Conservation (phyloP, 2,888 invertebrate species). For the Idaea biselata region DNA sequence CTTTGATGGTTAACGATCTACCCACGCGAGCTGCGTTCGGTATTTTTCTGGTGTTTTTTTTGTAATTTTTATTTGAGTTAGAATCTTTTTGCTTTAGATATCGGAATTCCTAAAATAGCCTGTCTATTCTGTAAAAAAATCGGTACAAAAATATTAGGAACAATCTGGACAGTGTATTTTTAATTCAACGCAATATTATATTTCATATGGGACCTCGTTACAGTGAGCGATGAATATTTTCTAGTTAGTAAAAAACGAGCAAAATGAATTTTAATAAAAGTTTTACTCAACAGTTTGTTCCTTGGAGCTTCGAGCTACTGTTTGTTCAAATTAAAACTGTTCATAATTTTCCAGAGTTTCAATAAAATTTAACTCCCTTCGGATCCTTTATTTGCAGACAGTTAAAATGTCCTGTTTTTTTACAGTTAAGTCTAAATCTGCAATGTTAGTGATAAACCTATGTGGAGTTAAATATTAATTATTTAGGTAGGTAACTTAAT, state of each 20-base stretch:
- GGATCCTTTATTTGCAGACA: background rate
- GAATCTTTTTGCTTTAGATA: no score
- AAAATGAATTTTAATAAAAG: background rate
- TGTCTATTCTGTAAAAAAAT: no score
- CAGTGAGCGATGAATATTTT: background rate
- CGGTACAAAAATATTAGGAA: no score
- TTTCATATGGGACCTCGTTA: no score
- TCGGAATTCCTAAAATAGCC: no score
- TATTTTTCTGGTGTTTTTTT: background rate
- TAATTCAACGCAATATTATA: no score
- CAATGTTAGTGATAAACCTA: no score
- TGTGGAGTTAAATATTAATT: no score
- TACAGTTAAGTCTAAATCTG: no score
- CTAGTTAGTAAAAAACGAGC: background rate
- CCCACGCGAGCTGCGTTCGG: constrained; percentile 7
- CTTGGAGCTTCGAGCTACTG: background rate
- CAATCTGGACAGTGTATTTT: no score
- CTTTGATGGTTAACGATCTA: constrained; percentile 27
- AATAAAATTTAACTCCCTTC: background rate
- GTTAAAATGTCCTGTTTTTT: background rate
- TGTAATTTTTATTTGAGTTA: no score
- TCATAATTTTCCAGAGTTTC: background rate
- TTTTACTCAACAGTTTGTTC: background rate
- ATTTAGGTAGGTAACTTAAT: no score
- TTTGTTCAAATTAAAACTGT: background rate